These are phyloP conservation scores for Melanostigma gelatinosum DNA, from an alignment of 2,113 vertebrate species.

Conservation along the genomic window DNA sequence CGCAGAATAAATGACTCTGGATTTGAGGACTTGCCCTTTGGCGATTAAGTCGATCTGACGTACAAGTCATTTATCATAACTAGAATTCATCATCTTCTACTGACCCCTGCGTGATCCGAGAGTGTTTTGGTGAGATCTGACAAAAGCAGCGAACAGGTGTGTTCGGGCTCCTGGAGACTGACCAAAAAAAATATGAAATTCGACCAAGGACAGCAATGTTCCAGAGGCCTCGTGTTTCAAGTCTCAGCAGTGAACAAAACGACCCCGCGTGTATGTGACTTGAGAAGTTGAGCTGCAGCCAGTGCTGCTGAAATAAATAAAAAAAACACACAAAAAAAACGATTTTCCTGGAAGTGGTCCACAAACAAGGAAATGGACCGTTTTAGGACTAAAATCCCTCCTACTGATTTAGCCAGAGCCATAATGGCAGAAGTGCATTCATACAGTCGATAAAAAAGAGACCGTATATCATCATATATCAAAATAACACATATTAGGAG, in stretches of 20 bases:
- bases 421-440: constrained; percentile 76
- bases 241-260: constrained; percentile 14
- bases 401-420: constrained; percentile 73
- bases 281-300: constrained; percentile 22
- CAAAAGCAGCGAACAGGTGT: constrained; percentile 39
- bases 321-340: constrained; percentile 32
- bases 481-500: constrained; percentile 89
- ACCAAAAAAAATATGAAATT: neutral
- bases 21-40: constrained; percentile 90
- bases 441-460: constrained; percentile 64
- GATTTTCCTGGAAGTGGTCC: constrained; percentile 61
- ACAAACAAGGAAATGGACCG: constrained; percentile 76
- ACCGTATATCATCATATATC: constrained; percentile 97
- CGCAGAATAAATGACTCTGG: constrained; percentile 91
- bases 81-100: constrained; percentile 73
- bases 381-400: constrained; percentile 73
- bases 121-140: constrained; percentile 6
- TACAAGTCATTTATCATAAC: constrained; percentile 87
- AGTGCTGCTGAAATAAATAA: constrained; percentile 34
- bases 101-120: constrained; percentile 20
- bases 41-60: constrained; percentile 85
- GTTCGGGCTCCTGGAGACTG: neutral
- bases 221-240: neutral
- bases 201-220: neutral
- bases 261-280: neutral